Base-by-base conservation (phyloP, 1,140 invertebrate species). In the Macrostomum lignano region DNA sequence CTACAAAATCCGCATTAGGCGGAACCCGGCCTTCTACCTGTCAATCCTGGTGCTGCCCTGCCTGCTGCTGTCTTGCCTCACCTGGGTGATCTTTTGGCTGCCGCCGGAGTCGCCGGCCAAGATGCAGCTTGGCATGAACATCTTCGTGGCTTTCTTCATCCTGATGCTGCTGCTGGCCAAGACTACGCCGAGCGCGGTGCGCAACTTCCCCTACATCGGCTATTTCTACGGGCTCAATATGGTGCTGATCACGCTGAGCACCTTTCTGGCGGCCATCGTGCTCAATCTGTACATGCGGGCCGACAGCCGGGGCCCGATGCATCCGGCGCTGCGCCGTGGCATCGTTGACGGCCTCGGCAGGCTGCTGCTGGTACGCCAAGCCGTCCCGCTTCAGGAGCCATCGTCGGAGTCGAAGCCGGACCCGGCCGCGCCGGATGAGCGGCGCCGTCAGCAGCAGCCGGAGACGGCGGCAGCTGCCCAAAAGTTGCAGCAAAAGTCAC, bases 91-190 rank as follows among this genome's bases (percentile, higher is more conserved):
- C 9, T 39, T 39, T 33, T 39, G 38, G 38, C 7, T 39, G 31
- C 38, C 38, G 14, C 38, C 38, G 10, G 38, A 39, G 25, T 19
- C 38, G 17, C 33, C 38, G n/a, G 29, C 38, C 10, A 39, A 39
- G 28, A 21, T 36, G 3, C 22, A 33, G 15, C 23, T 39, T 6
- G 36, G 36, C 25, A 6, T 6, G 28, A 42, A 30, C 28, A 30
- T 30, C 13, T 30, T 30, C 28, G 20, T 30, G 6, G 20, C 15
- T 20, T 30, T 30, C 28, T 30, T 30, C 28, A 30, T 42, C 32
- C 31, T 56, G 28, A 39, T 56, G 19, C 38, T 56, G 13, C 41
- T 56, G 17, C 34, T 56, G 25, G 46, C 49, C 6, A 49, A 56
- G 34, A 51, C 46, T 4, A 30, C 20, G 7, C 28, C 28, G 9